Base-by-base conservation (phyloP, 2,797 vertebrate genomes). In the Sebastes oblongus region DNA sequence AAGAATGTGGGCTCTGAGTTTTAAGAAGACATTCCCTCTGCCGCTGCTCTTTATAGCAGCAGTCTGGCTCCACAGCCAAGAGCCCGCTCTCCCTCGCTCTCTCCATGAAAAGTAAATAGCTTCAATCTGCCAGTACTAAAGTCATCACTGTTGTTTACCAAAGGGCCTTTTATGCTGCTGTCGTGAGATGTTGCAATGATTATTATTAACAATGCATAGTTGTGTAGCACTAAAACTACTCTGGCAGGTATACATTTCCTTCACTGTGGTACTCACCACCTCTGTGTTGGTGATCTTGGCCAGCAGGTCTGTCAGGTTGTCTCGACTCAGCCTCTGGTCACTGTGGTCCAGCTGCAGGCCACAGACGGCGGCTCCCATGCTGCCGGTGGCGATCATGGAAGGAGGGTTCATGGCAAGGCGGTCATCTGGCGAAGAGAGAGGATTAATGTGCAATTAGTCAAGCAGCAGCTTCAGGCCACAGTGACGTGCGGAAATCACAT, bases 271-370 rank as follows among this genome's bases (percentile, higher is more conserved):
- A 96, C 98, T 96, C 93, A 99, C 98, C 97, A 98, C 97, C 88
- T 99, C 98, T 22, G 97, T 98, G 95, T 97, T 97, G 88, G 98
- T 98, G 94, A 99, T 98, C 95, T 97, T 99, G 92, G 98, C 98
- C 96, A 99, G 94, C 89, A 97, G 96, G 81, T 98, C 96, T 0
- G 96, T 97, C 92, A 99, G 96, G 90, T 96, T 96, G 72, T 97
- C 96, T 6, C 95, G 93, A 22, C 92, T 96, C 89, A 97, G 94
- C 12, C 92, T 91, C 82, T 92, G 95, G 92, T 97, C 96, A 2
- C 87, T 91, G 72, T 95, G 95, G 88, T 97, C 96, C 42, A 98
- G 95, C 95, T 98, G 97, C 68, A 99, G 97, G 90, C 98, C 98
- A 52, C 98, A 98, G 91, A 98, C 94, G 60, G 98, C 98, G 1